Conservation (phyloP, 2,888 invertebrate species). For the Apotomis capreana region DNA sequence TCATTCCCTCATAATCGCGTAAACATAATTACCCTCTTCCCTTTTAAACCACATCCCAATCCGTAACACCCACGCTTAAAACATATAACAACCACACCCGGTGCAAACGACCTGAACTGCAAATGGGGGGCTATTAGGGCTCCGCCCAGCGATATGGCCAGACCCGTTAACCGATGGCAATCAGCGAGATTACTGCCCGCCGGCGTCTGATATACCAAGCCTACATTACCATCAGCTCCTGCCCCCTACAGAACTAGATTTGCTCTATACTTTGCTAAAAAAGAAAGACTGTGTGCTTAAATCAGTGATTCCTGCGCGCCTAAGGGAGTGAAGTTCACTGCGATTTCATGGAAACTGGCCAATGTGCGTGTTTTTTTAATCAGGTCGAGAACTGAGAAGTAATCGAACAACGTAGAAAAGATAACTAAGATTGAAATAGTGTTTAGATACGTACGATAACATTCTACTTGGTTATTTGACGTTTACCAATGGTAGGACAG, state of each 20-base stretch:
- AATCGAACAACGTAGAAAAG: too few relatives aligned
- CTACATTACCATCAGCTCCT: constrained; percentile 30
- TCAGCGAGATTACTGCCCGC: constrained; percentile 59
- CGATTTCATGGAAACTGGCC: not conserved
- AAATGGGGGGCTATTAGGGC: constrained; percentile 46
- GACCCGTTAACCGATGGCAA: constrained; percentile 59
- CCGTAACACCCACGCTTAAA: constrained; percentile 27
- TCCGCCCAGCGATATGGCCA: constrained; percentile 44
- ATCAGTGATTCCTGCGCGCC: not conserved
- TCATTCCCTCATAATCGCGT: constrained; percentile 19
- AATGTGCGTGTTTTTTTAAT: not conserved
- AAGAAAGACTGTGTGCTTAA: not conserved
- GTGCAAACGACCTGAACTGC: constrained; percentile 42
- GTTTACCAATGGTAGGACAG: too few relatives aligned
- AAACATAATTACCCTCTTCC: constrained; percentile 15
- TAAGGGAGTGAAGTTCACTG: not conserved
- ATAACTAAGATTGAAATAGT: too few relatives aligned
- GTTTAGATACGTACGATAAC: too few relatives aligned
- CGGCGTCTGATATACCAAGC: constrained; percentile 46
- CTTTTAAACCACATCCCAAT: constrained; percentile 21
- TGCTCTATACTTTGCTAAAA: constrained; percentile 10
- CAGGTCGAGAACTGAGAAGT: not conserved
- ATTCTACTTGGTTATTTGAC: too few relatives aligned
- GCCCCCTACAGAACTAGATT: constrained; percentile 5
- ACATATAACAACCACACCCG: constrained; percentile 47